A percentile compares a stretch with the other conserved stretches of the same genome.
phyloP scores from a whole-genome alignment of 2,113 vertebrate species.

The Mugil cephalus region DNA sequence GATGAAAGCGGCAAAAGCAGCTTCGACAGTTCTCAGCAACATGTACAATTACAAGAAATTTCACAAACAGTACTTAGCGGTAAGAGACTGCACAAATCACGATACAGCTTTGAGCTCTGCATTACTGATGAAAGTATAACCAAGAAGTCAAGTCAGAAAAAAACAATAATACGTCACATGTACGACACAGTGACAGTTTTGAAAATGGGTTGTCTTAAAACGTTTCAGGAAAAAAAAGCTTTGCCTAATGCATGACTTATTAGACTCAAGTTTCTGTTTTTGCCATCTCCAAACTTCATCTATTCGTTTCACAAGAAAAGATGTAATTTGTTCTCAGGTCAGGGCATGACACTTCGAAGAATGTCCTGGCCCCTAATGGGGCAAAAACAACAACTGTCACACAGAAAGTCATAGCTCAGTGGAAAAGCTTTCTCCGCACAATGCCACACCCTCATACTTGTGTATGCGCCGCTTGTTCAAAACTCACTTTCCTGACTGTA shows the following conservation, averaged over 20 bases:
- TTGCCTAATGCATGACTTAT: too few relatives aligned
- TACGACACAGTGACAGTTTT: not conserved
- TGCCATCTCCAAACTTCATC: too few relatives aligned
- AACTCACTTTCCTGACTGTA: constrained; percentile 3
- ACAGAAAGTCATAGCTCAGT: constrained; percentile 9
- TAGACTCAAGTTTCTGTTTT: too few relatives aligned
- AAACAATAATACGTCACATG: not conserved
- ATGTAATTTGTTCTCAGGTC: too few relatives aligned
- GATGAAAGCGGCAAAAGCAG: constrained; percentile 87
- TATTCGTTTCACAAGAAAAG: too few relatives aligned
- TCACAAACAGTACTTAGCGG: constrained; percentile 88
- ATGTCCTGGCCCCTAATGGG: too few relatives aligned
- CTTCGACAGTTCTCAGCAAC: constrained; percentile 91
- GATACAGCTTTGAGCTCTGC: not conserved
- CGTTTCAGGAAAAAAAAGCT: too few relatives aligned
- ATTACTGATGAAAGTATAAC: not conserved
- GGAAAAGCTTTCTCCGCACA: not conserved
- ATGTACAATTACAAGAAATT: constrained; percentile 96
- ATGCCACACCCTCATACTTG: constrained; percentile 11
- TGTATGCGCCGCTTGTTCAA: constrained; percentile 10
- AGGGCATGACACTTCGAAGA: too few relatives aligned
- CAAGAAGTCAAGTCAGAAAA: not conserved
- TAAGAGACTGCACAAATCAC: constrained; percentile 63
- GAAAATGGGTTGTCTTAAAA: not conserved
- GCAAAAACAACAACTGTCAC: not conserved